Evolutionary conservation across 2,797 vertebrate genomes (phyloP).

Genomic region (Sciurus carolinensis): DNA sequence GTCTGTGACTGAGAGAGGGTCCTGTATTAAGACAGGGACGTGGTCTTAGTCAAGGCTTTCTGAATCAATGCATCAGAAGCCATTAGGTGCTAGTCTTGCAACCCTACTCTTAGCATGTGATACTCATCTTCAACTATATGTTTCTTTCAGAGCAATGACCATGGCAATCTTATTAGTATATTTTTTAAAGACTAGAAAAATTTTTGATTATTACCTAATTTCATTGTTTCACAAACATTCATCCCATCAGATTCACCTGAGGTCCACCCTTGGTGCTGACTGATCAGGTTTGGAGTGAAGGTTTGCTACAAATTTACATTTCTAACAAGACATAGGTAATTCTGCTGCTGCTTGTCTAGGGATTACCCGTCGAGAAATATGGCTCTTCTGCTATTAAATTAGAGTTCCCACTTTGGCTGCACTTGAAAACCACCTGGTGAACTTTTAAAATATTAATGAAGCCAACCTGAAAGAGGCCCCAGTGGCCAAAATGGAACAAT

Average conservation of each 20-base stretch:
- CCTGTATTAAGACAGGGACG: neutral
- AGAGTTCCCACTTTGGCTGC: neutral
- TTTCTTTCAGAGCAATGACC: neutral
- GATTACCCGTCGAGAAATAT: neutral
- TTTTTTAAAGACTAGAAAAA: neutral
- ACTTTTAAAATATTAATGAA: neutral
- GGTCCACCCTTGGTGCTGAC: fast-evolving
- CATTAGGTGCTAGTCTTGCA: neutral
- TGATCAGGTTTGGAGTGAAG: neutral
- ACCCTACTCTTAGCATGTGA: neutral
- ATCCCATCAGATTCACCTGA: neutral
- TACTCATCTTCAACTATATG: neutral
- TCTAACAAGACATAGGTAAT: neutral
- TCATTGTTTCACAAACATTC: neutral
- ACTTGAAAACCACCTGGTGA: neutral
- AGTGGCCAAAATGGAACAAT: neutral
- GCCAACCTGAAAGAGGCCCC: neutral
- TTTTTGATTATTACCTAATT: neutral
- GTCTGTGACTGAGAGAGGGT: neutral
- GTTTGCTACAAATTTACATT: neutral
- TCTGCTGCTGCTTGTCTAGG: neutral
- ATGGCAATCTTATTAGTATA: neutral
- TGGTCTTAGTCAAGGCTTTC: neutral
- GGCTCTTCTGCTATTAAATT: neutral
- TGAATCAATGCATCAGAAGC: neutral